These are phyloP conservation scores for Hyperoplus lanceolatus DNA, from an alignment of 2,797 vertebrate genomes.

Conservation along the genomic window DNA sequence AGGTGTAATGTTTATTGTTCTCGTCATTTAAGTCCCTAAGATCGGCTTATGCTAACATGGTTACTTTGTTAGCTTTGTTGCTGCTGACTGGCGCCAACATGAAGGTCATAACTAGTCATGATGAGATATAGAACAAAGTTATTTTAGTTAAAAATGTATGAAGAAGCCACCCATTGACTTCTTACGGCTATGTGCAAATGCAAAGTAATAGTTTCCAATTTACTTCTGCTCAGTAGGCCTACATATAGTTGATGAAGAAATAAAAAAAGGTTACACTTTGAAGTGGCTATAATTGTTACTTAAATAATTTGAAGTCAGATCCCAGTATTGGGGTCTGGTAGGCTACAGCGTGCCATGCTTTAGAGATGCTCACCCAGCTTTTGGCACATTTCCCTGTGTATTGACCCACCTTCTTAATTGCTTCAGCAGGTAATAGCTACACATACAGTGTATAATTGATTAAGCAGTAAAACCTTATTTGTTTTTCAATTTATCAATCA, in stretches of 20 bases:
- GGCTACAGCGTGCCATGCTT: no score
- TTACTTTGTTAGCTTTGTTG: no score
- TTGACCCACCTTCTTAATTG: neutral
- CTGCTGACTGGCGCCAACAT: neutral
- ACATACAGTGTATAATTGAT: neutral
- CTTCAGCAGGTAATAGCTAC: neutral
- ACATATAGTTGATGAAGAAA: no score
- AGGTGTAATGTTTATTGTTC: neutral
- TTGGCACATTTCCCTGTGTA: no score
- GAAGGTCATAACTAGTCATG: neutral
- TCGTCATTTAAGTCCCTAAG: no score
- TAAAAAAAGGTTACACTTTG: no score
- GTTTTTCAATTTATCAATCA: neutral
- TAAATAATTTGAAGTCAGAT: no score
- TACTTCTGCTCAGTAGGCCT: no score
- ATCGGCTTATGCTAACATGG: no score
- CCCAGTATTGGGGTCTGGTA: no score
- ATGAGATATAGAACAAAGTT: neutral
- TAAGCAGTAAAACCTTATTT: neutral
- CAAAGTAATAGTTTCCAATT: neutral
- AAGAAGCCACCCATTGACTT: neutral
- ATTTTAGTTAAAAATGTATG: neutral
- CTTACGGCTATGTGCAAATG: neutral
- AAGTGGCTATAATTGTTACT: no score
- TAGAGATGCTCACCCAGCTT: no score